Conservation (phyloP, 1,140 invertebrate genomes). For the Pantala flavescens region DNA sequence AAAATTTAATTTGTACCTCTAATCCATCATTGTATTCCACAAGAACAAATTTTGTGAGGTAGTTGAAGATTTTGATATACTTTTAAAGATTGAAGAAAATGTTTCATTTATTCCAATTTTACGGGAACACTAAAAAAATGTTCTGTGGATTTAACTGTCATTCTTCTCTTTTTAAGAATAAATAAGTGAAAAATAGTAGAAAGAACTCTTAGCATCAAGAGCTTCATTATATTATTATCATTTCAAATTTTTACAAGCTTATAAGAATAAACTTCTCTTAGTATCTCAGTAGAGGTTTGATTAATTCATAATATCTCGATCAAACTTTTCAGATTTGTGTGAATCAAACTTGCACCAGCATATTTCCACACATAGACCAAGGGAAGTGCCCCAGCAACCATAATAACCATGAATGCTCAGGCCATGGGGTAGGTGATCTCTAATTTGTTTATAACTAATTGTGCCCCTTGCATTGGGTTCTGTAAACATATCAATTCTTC, state of each 20-base stretch:
- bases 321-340: conserved; percentile 58
- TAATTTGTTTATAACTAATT: neutral
- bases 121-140: no score
- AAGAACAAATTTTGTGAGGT: no score
- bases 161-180: no score
- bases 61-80: no score
- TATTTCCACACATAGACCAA: conserved; percentile 70
- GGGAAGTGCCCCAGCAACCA: conserved; percentile 82
- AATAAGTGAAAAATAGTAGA: no score
- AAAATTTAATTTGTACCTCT: no score
- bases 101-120: no score
- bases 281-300: conserved; percentile 16
- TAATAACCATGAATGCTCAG: conserved; percentile 80
- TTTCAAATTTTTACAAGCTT: neutral
- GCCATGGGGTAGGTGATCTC: conserved; percentile 67
- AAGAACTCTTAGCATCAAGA: no score
- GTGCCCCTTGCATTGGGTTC: neutral
- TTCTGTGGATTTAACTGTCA: no score
- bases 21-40: no score
- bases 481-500: conserved; percentile 11
- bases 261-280: conserved; percentile 8
- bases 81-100: no score
- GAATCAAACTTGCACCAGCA: conserved; percentile 80
- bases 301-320: neutral
- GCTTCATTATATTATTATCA: no score